Conservation (phyloP, 2,113 vertebrate species). For the Lamprologus tigripictilis region DNA sequence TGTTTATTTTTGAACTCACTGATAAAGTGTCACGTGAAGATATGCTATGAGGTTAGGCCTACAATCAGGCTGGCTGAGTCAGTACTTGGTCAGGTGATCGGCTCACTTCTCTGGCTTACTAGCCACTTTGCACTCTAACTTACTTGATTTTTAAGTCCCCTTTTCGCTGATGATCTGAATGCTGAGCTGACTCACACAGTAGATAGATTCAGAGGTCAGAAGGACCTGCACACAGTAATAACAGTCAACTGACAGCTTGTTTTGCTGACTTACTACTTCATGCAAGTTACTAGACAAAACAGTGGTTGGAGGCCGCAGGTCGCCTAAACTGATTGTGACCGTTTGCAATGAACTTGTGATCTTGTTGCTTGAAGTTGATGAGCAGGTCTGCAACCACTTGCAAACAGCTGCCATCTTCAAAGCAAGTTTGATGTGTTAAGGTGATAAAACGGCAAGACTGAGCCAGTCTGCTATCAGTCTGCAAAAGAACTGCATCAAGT, state of each 20-base stretch:
- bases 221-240: not conserved
- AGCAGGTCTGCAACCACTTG: not conserved
- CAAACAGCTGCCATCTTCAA: not conserved
- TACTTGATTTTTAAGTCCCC: not conserved
- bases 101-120: not conserved
- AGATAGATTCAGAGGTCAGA: not conserved
- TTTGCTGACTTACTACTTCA: not conserved
- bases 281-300: not conserved
- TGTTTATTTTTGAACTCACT: slow-evolving; percentile 2
- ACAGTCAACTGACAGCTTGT: not conserved
- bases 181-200: not conserved
- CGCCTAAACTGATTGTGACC: not conserved
- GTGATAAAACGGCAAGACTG: not conserved
- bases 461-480: not conserved
- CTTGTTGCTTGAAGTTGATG: not conserved
- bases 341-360: not conserved
- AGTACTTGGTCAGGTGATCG: not conserved
- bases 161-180: not conserved
- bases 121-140: not conserved
- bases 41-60: not conserved
- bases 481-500: not conserved
- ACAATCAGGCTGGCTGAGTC: not conserved
- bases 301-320: not conserved
- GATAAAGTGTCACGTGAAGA: not conserved
- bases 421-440: not conserved